phyloP scores from a whole-genome alignment of 2,113 vertebrate species.

The Indicator indicator region DNA sequence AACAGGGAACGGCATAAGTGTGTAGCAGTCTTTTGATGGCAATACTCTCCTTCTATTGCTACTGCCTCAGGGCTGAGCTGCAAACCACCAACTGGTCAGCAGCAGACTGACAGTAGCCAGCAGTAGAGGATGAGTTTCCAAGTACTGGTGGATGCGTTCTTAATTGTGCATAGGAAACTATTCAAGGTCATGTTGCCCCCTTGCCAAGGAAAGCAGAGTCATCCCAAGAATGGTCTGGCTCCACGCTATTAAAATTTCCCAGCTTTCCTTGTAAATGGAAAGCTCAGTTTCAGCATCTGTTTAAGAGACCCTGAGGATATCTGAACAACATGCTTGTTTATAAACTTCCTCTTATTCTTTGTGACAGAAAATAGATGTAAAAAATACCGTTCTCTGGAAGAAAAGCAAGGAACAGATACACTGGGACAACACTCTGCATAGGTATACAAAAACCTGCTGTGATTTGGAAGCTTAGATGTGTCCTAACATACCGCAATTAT shows the following conservation, averaged over 20 bases:
- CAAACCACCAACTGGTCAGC: neutral
- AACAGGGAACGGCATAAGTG: neutral
- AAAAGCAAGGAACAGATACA: neutral
- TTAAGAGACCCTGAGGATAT: neutral
- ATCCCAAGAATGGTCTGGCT: neutral
- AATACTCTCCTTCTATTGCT: neutral
- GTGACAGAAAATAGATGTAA: neutral
- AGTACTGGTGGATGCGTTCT: neutral
- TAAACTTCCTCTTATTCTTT: neutral
- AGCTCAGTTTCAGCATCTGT: constrained; percentile 3
- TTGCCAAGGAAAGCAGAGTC: neutral
- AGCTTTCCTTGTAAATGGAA: constrained; percentile 7
- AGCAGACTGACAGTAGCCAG: neutral
- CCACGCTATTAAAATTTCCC: neutral
- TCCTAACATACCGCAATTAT: neutral
- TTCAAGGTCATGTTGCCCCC: neutral
- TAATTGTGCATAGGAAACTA: neutral
- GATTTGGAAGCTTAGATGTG: constrained; percentile 32
- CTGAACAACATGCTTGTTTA: neutral
- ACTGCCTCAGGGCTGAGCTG: neutral
- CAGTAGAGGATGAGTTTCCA: neutral
- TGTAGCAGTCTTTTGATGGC: neutral
- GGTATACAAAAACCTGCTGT: neutral
- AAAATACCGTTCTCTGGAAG: neutral
- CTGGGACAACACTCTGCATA: neutral